Percentiles rank a stretch among this genome's conserved stretches.
Conservation (phyloP, 2,797 vertebrate genomes). For the Echeneis naucrates region DNA sequence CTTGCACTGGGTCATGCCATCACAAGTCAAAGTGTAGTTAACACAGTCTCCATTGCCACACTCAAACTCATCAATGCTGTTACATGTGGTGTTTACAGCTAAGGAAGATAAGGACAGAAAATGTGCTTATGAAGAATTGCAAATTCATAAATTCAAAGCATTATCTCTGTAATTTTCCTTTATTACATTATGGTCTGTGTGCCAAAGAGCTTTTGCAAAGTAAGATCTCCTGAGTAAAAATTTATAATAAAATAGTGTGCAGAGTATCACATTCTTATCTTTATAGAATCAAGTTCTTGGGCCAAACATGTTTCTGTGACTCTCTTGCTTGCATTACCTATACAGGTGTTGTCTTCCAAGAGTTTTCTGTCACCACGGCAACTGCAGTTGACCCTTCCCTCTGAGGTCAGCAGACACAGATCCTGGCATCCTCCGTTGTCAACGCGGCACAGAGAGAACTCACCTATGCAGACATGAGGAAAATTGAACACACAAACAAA, state of each 20-base stretch:
- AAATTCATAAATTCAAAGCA: constrained; percentile 8
- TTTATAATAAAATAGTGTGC: neutral
- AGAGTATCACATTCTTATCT: neutral
- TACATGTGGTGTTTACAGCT: constrained; percentile 94
- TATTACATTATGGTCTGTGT: neutral
- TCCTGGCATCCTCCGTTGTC: constrained; percentile 97
- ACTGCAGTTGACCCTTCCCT: constrained; percentile 95
- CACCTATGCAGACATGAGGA: constrained; percentile 82
- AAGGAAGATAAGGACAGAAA: constrained; percentile 50
- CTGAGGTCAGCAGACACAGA: constrained; percentile 93
- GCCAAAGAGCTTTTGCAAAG: neutral
- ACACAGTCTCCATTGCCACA: constrained; percentile 97
- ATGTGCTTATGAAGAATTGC: neutral
- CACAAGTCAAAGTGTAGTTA: constrained; percentile 95
- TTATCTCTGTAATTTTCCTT: neutral
- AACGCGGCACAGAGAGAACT: constrained; percentile 92
- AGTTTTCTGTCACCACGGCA: constrained; percentile 94
- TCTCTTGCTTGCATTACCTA: constrained; percentile 86
- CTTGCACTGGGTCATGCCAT: constrained; percentile 94
- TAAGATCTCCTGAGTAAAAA: neutral
- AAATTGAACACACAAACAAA: constrained; percentile 19
- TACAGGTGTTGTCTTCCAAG: constrained; percentile 95
- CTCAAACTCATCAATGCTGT: constrained; percentile 92
- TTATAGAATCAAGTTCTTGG: neutral
- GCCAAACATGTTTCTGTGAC: neutral